phyloP scores from a whole-genome alignment of 2,797 vertebrate genomes.

The Morelia viridis region DNA sequence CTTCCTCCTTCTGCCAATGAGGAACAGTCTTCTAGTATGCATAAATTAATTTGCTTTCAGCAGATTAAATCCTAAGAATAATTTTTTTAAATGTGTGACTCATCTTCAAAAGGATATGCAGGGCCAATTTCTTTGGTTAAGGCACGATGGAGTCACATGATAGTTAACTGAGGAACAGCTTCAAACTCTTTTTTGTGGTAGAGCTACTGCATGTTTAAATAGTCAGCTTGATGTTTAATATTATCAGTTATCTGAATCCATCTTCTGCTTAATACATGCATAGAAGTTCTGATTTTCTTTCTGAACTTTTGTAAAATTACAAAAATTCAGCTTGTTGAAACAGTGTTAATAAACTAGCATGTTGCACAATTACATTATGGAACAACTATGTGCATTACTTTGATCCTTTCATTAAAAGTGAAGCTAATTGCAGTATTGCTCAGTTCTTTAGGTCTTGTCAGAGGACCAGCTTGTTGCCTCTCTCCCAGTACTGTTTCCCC shows the following conservation, averaged over 20 bases:
- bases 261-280: slow-evolving; percentile 37
- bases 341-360: neutral
- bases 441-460: slow-evolving; percentile 12
- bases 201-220: neutral
- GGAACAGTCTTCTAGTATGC: slow-evolving; percentile 40
- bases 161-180: neutral
- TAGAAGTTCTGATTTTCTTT: slow-evolving; percentile 48
- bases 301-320: slow-evolving; percentile 26
- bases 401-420: slow-evolving; percentile 1
- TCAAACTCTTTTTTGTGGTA: neutral
- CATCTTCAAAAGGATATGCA: slow-evolving; percentile 46
- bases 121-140: slow-evolving; percentile 48
- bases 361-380: slow-evolving; percentile 15
- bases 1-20: slow-evolving; percentile 10
- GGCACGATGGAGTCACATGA: neutral
- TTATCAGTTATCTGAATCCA: neutral
- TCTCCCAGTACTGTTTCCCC: neutral
- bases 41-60: slow-evolving; percentile 50
- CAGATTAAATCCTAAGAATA: slow-evolving; percentile 45
- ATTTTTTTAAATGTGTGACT: slow-evolving; percentile 24
- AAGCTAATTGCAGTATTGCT: slow-evolving; percentile 15
- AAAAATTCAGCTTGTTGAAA: slow-evolving; percentile 16
- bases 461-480: neutral
- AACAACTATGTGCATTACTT: neutral
- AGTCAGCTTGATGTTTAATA: neutral